Evolutionary conservation across 1,140 invertebrate species (phyloP).

Genomic region (Hypsibius dujardini): DNA sequence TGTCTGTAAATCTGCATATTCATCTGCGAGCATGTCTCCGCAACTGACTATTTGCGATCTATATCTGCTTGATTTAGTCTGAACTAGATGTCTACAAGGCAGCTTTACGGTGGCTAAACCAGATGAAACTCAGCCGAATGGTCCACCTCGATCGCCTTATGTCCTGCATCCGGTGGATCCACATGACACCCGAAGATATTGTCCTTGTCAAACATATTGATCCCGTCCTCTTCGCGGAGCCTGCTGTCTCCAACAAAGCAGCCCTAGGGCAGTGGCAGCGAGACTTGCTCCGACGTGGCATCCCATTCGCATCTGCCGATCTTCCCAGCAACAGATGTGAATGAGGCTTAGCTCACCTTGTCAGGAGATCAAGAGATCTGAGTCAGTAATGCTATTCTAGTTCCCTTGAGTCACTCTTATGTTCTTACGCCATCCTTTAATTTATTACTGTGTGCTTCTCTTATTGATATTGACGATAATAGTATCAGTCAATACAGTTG

Average conservation of each 20-base stretch:
- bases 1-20: too few relatives aligned
- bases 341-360: too few relatives aligned
- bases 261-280: slow-evolving; percentile 14
- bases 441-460: too few relatives aligned
- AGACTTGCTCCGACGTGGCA: slow-evolving; percentile 6
- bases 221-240: not conserved
- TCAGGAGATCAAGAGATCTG: too few relatives aligned
- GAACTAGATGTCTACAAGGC: slow-evolving; percentile 13
- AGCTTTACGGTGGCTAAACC: not conserved
- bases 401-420: too few relatives aligned
- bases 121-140: not conserved
- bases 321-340: too few relatives aligned
- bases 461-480: too few relatives aligned
- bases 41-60: too few relatives aligned
- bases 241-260: slow-evolving; percentile 1
- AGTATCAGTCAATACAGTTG: too few relatives aligned
- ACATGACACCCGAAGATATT: not conserved
- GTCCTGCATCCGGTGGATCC: not conserved
- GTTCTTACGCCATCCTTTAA: too few relatives aligned
- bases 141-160: not conserved
- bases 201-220: not conserved
- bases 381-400: too few relatives aligned
- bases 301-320: not conserved
- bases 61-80: not conserved
- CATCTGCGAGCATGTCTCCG: too few relatives aligned